These are phyloP conservation scores for Pomacea maculata DNA, from an alignment of 1,140 invertebrate species.

Conservation along the genomic window DNA sequence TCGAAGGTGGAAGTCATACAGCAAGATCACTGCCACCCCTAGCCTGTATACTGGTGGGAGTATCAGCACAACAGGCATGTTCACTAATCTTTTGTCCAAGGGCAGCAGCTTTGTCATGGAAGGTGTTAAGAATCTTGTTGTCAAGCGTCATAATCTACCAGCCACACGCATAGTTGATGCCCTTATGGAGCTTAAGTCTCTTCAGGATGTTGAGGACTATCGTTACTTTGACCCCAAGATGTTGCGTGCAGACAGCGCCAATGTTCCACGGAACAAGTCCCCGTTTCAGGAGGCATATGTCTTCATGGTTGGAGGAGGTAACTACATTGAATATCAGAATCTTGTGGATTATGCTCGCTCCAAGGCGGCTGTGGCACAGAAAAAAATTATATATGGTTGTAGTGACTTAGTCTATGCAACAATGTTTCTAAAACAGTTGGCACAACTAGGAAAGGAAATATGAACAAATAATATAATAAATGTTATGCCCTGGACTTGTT, in stretches of 20 bases:
- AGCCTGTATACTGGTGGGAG: slow-evolving; percentile 82
- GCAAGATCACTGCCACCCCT: slow-evolving; percentile 78
- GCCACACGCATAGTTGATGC: slow-evolving; percentile 92
- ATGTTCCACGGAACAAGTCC: slow-evolving; percentile 61
- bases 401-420: slow-evolving; percentile 91
- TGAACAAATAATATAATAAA: background rate
- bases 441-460: slow-evolving; percentile 48
- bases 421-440: slow-evolving; percentile 91
- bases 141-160: slow-evolving; percentile 95
- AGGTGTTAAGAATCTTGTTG: slow-evolving; percentile 98
- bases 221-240: slow-evolving; percentile 93
- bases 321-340: slow-evolving; percentile 99
- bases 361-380: slow-evolving; percentile 72
- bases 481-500: background rate
- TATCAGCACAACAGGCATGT: slow-evolving; percentile 95
- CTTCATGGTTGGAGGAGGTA: slow-evolving; percentile 97
- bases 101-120: slow-evolving; percentile 99
- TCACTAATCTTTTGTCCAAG: slow-evolving; percentile 95
- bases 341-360: slow-evolving; percentile 91
- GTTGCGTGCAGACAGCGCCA: slow-evolving; percentile 74
- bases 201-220: slow-evolving; percentile 85
- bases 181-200: slow-evolving; percentile 84
- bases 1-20: slow-evolving; percentile 89
- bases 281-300: slow-evolving; percentile 78
- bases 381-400: slow-evolving; percentile 92